phyloP scores from a whole-genome alignment of 2,888 invertebrate species.

The Cryptophagus acutangulus region DNA sequence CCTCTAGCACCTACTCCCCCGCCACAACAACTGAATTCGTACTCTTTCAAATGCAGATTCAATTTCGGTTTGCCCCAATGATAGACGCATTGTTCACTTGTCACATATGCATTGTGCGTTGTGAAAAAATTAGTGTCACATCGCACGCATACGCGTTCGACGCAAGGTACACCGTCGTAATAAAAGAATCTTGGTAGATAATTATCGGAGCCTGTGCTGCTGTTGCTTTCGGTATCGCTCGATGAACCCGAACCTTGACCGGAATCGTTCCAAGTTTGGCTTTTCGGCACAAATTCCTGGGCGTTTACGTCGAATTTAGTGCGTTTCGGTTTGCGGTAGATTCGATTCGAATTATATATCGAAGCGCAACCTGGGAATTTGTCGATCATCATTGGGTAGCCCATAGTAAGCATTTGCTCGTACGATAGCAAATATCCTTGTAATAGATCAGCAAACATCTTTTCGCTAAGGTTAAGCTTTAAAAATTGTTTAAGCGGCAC shows the following conservation, averaged over 20 bases:
- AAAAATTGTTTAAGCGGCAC: constrained; percentile 47
- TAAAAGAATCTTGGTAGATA: neutral
- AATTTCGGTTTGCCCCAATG: constrained; percentile 79
- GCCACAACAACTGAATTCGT: constrained; percentile 62
- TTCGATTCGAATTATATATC: neutral
- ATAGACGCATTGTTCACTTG: constrained; percentile 71
- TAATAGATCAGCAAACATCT: constrained; percentile 55
- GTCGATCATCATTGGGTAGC: constrained; percentile 57
- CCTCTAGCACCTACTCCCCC: constrained; percentile 53
- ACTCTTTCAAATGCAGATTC: constrained; percentile 26
- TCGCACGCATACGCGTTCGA: constrained; percentile 20
- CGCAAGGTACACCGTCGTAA: neutral
- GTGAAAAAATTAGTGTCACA: constrained; percentile 26
- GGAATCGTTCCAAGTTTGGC: constrained; percentile 25
- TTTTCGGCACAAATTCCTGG: constrained; percentile 59
- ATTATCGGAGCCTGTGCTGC: neutral
- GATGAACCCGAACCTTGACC: constrained; percentile 49
- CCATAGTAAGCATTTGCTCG: constrained; percentile 60
- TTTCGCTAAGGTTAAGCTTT: constrained; percentile 50
- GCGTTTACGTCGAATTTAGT: constrained; percentile 60
- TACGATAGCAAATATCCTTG: constrained; percentile 59
- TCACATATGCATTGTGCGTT: constrained; percentile 54
- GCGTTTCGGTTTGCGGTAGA: constrained; percentile 4
- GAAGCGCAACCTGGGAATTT: neutral
- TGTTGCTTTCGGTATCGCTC: constrained; percentile 37